A percentile compares a stretch with the other conserved stretches of the same genome.
Conservation (phyloP, 2,797 vertebrate genomes). For the Tapirus indicus region DNA sequence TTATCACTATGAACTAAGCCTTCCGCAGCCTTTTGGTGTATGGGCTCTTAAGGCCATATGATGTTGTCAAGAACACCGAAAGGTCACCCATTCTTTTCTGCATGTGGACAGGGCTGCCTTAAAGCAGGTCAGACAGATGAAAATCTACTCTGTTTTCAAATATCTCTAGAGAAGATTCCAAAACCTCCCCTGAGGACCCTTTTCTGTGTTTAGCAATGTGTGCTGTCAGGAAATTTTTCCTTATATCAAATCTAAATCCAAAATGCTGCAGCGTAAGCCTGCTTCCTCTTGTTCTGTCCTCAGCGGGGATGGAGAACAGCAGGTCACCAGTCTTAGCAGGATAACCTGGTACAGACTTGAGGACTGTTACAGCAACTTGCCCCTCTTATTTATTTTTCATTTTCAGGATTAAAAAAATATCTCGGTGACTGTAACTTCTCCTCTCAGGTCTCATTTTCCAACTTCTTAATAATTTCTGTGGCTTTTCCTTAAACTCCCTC, state of each 20-base stretch:
- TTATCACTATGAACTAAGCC: background rate
- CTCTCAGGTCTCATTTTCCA: constrained; percentile 29
- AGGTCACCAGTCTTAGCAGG: rapidly evolving
- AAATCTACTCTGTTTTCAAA: constrained; percentile 16
- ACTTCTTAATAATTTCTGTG: background rate
- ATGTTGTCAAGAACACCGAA: background rate
- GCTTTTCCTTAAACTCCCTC: background rate
- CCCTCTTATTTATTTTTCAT: background rate
- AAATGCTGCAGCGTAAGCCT: background rate
- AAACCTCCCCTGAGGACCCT: background rate
- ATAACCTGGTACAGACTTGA: background rate
- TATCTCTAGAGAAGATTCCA: background rate
- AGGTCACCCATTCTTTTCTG: background rate
- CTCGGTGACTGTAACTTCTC: background rate
- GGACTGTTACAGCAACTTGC: background rate
- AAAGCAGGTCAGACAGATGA: background rate
- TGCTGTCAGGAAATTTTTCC: background rate
- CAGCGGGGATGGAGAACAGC: background rate
- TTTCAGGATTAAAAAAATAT: background rate
- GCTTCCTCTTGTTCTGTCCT: background rate
- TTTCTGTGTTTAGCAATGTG: background rate
- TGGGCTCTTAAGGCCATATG: background rate
- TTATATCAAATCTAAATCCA: background rate
- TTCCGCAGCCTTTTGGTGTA: background rate
- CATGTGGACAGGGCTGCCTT: background rate